Conservation (phyloP, 2,797 vertebrate genomes). For the Chrosomus eos region DNA sequence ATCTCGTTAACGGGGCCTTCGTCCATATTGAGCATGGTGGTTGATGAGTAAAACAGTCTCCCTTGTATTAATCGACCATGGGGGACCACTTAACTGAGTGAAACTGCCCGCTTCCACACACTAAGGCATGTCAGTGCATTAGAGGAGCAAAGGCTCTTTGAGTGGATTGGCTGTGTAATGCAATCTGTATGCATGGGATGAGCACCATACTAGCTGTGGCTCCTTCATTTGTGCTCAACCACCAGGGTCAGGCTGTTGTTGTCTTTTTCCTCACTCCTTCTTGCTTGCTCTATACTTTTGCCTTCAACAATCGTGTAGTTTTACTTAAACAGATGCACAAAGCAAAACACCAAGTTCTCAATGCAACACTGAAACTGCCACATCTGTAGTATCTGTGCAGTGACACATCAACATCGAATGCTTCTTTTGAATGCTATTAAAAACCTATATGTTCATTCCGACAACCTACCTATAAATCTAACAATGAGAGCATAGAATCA, state of each 20-base stretch:
- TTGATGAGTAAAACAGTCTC: slow-evolving; percentile 58
- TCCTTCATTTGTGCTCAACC: slow-evolving; percentile 72
- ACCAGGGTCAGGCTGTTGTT: slow-evolving; percentile 65
- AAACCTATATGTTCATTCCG: slow-evolving; percentile 50
- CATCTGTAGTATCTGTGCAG: slow-evolving; percentile 17
- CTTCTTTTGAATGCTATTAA: slow-evolving; percentile 4
- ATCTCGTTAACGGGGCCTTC: slow-evolving; percentile 33
- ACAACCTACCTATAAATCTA: slow-evolving; percentile 64
- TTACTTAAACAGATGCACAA: slow-evolving; percentile 41
- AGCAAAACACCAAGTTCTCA: slow-evolving; percentile 45
- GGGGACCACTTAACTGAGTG: slow-evolving; percentile 61
- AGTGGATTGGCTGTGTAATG: slow-evolving; percentile 81
- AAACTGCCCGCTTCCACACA: slow-evolving; percentile 61
- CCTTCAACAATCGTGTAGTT: slow-evolving; percentile 59
- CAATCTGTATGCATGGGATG: slow-evolving; percentile 81
- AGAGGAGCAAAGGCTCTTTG: slow-evolving; percentile 69
- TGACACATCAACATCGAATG: slow-evolving; percentile 2
- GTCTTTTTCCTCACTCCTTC: slow-evolving; percentile 57
- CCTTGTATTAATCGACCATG: slow-evolving; percentile 55
- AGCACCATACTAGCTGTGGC: slow-evolving; percentile 63
- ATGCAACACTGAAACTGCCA: slow-evolving; percentile 34
- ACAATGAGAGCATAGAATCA: slow-evolving; percentile 60
- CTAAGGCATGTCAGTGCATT: slow-evolving; percentile 72
- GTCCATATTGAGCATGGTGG: slow-evolving; percentile 45
- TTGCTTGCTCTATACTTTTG: slow-evolving; percentile 65